Conservation (phyloP, 2,888 invertebrate species). For the Campoletis raptor region DNA sequence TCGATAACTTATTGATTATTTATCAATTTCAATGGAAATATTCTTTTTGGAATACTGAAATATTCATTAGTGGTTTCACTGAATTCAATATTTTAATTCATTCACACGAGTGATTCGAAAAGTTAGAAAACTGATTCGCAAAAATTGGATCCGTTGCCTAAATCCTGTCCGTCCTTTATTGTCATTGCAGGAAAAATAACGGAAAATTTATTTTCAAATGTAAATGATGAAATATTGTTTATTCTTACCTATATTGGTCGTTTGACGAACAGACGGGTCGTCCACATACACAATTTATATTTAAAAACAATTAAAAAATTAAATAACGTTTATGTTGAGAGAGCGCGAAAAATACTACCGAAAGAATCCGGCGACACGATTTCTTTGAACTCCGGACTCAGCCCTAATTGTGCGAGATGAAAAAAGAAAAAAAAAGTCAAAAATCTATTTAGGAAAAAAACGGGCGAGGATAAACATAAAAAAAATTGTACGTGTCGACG, state of each 20-base stretch:
- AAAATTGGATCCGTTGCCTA: neutral
- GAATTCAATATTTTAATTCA: neutral
- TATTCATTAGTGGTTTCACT: neutral
- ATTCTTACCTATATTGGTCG: neutral
- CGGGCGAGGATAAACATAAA: constrained; percentile 17
- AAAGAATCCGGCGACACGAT: neutral
- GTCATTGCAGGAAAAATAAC: neutral
- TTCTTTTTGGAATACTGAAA: neutral
- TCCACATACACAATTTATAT: neutral
- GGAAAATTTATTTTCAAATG: neutral
- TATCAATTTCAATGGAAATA: too few relatives aligned
- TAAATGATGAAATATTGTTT: neutral
- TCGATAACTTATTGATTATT: neutral
- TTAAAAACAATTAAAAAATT: neutral
- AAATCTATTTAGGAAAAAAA: constrained; percentile 5
- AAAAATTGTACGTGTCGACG: constrained; percentile 55
- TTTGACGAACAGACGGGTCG: neutral
- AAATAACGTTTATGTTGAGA: neutral
- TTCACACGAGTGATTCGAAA: neutral
- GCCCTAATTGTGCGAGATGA: neutral
- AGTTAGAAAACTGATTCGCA: neutral
- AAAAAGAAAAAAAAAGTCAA: neutral
- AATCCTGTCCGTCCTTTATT: neutral
- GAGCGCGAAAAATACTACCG: neutral
- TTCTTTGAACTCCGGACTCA: neutral